These are phyloP conservation scores for Osmerus mordax DNA, from an alignment of 2,113 vertebrate genomes.

Conservation along the genomic window DNA sequence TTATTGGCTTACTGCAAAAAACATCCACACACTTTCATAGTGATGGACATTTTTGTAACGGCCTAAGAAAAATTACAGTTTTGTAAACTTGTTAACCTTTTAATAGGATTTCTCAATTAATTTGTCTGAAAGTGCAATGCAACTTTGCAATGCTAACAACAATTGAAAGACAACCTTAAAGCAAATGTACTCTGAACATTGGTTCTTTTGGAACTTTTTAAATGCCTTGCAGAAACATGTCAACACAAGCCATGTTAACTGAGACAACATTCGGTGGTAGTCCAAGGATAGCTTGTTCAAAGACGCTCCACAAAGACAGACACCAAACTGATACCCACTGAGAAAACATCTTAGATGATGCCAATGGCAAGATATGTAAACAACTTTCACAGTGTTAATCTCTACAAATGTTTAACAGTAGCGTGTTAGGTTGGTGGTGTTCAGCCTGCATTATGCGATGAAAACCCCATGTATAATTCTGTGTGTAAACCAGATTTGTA, in stretches of 20 bases:
- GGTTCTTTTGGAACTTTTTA: too few relatives aligned
- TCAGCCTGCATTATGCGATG: constrained; percentile 54
- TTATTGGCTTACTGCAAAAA: constrained; percentile 8
- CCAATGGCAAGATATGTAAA: constrained; percentile 60
- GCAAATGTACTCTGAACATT: too few relatives aligned
- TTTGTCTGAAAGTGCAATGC: too few relatives aligned
- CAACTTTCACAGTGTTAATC: constrained; percentile 69
- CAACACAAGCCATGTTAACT: constrained; percentile 25
- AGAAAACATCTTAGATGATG: constrained; percentile 43
- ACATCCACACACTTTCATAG: constrained; percentile 2
- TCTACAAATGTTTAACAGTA: constrained; percentile 70
- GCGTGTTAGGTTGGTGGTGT: constrained; percentile 60
- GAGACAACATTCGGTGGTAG: constrained; percentile 23
- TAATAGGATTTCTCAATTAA: too few relatives aligned
- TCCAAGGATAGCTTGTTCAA: constrained; percentile 37
- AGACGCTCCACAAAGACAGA: constrained; percentile 34
- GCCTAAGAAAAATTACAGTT: too few relatives aligned
- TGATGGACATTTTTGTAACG: too few relatives aligned
- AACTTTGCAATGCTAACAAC: too few relatives aligned
- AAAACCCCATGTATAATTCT: constrained; percentile 70
- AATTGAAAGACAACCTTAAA: too few relatives aligned
- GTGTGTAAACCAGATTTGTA: constrained; percentile 62
- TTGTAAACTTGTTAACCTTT: too few relatives aligned
- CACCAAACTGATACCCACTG: constrained; percentile 26
- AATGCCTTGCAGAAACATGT: constrained; percentile 37